Evolutionary conservation across 53 echinoderm and acorn worm genomes (phyloP).

Genomic region (Astropecten irregularis): DNA sequence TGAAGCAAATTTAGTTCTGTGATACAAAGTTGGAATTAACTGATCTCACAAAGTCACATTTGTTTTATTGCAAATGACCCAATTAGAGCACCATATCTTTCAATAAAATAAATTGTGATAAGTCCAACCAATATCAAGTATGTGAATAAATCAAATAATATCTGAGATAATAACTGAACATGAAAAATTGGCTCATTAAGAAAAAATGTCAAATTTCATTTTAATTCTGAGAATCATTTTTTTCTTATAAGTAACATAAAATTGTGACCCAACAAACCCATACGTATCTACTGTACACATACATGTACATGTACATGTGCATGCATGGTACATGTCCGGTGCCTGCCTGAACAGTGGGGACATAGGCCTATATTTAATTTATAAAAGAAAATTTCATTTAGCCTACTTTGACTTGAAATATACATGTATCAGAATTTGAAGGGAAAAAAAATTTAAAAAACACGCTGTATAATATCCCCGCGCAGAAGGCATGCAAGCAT

Average conservation of each 20-base stretch:
- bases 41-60: not conserved
- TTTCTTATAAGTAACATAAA: not conserved
- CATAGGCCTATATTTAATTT: not conserved
- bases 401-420: too few species aligned
- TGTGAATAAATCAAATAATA: conserved; percentile 6
- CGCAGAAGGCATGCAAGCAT: not conserved
- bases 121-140: conserved; percentile 1
- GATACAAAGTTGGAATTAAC: conserved; percentile 13
- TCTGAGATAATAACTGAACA: not conserved
- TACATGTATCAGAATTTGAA: not conserved
- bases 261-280: too few species aligned
- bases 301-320: too few species aligned
- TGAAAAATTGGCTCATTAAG: not conserved
- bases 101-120: conserved; percentile 8
- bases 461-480: conserved; percentile 7
- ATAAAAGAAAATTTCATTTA: not conserved
- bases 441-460: not conserved
- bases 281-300: too few species aligned
- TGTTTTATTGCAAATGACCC: conserved; percentile 17
- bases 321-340: not conserved
- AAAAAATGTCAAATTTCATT: not conserved
- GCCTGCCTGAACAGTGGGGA: conserved; percentile 1
- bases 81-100: conserved; percentile 28
- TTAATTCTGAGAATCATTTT: not conserved
- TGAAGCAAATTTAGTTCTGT: conserved; percentile 11